A percentile compares a stretch with the other conserved stretches of the same genome.
These are phyloP conservation scores for Cantharis lateralis DNA, from an alignment of 2,888 invertebrate genomes.

Conservation along the genomic window DNA sequence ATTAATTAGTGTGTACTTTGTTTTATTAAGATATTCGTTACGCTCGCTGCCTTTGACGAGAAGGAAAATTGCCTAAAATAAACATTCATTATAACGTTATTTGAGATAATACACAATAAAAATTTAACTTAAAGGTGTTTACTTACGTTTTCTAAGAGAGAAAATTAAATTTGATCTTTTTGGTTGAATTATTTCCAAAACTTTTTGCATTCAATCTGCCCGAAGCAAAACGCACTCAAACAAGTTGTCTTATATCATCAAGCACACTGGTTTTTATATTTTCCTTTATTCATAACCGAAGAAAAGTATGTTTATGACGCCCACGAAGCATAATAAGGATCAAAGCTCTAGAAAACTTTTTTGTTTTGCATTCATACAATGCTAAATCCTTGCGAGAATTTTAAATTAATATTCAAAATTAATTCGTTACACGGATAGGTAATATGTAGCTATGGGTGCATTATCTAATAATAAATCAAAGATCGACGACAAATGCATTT, in stretches of 20 bases:
- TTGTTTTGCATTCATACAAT: neutral
- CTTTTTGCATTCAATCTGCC: conserved; percentile 19
- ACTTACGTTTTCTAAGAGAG: neutral
- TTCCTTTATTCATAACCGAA: conserved; percentile 8
- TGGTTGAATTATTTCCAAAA: neutral
- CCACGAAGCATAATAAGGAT: conserved; percentile 28
- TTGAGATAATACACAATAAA: neutral
- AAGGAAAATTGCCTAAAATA: neutral
- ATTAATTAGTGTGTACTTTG: conserved; percentile 46
- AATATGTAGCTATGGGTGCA: neutral
- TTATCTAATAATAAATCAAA: neutral
- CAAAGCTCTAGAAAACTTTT: conserved; percentile 9
- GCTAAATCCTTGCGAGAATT: neutral
- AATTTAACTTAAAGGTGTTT: neutral
- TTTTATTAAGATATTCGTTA: conserved; percentile 23
- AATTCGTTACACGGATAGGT: neutral
- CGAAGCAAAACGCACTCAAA: conserved; percentile 9
- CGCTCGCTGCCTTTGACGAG: neutral
- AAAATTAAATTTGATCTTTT: neutral
- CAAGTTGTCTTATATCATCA: conserved; percentile 16
- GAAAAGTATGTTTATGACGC: conserved; percentile 24
- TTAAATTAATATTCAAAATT: neutral
- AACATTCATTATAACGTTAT: neutral
- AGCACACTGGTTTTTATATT: conserved; percentile 4
- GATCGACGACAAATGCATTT: neutral